Evolutionary conservation across 2,888 invertebrate genomes (phyloP), one percentile per base, ranked within the genome.

Genomic region (Acanthosoma haemorrhoidale): DNA sequence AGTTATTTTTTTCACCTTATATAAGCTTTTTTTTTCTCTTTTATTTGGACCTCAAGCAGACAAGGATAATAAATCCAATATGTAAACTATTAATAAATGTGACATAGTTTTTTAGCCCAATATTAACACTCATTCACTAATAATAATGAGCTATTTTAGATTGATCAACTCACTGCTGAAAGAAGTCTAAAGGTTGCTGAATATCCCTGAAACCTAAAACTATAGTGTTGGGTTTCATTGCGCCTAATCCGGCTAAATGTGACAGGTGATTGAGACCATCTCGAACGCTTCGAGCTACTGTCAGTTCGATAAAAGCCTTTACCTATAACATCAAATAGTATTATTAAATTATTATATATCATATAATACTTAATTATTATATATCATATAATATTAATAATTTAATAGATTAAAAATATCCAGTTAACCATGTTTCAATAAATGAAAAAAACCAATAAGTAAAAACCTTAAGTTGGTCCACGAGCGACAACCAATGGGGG

Each of bases 221-320:
- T 71, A 98, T 93, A 0, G 98, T 98, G 79, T 99, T 99, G 0
- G 98, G 97, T 80, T 98, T 98, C 98, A 99, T 98, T 13, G 98
- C 99, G 1, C 99, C 99, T 78, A 99, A 88, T 3, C 99, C 99
- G 0, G 95, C 89, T 71, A 97, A 82, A 32, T 96, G 84, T 61
- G 94, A 88, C 74, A 99, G 83, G 81, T 99, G 97, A 71, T 93
- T 92, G 51, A 97, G 86, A 2, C 99, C 99, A 75, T 91, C 90
- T 0, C 96, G 85, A 0, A 99, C 89, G 0, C 88, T 87, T 70
- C 85, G 84, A 0, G 96, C 90, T 9, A 96, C 83, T 0, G 96
- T 97, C 8, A 98, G 82, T 82, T 99, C 98, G 0, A 96, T 90
- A 81, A 99, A 99, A 0, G 98, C 97, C 80, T 97, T 97, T 13